These are phyloP conservation scores for Panthera uncia DNA, from an alignment of 2,113 vertebrate species.

Conservation along the genomic window DNA sequence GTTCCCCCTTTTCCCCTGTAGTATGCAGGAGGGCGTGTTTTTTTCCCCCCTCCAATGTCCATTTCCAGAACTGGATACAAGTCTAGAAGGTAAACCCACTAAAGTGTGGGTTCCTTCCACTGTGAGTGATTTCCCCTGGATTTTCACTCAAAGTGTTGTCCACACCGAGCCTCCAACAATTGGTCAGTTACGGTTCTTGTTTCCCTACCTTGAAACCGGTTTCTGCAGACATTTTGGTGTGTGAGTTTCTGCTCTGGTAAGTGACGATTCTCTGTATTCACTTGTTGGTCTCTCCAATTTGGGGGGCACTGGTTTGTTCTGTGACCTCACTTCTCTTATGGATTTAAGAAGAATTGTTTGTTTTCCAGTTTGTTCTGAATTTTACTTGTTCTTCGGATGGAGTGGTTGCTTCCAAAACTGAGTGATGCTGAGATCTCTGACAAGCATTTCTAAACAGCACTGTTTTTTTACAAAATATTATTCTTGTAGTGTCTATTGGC, in stretches of 20 bases:
- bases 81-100: neutral
- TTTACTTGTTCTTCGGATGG: neutral
- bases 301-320: neutral
- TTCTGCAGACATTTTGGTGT: neutral
- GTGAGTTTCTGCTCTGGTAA: neutral
- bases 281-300: neutral
- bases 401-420: neutral
- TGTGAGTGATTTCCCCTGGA: neutral
- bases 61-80: neutral
- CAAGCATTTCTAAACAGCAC: neutral
- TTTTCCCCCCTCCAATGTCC: neutral
- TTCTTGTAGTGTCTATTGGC: neutral
- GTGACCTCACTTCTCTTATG: neutral
- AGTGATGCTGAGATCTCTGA: neutral
- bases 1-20: neutral
- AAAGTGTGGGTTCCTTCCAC: neutral
- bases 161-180: fast-evolving
- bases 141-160: neutral
- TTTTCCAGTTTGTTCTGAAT: neutral
- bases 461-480: neutral
- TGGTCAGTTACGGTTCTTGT: neutral
- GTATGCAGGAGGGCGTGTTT: neutral
- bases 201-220: neutral
- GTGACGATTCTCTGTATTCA: neutral
- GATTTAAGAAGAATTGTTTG: neutral